These are phyloP conservation scores for Tribolium freemani DNA, from an alignment of 2,888 invertebrate genomes.

Conservation along the genomic window DNA sequence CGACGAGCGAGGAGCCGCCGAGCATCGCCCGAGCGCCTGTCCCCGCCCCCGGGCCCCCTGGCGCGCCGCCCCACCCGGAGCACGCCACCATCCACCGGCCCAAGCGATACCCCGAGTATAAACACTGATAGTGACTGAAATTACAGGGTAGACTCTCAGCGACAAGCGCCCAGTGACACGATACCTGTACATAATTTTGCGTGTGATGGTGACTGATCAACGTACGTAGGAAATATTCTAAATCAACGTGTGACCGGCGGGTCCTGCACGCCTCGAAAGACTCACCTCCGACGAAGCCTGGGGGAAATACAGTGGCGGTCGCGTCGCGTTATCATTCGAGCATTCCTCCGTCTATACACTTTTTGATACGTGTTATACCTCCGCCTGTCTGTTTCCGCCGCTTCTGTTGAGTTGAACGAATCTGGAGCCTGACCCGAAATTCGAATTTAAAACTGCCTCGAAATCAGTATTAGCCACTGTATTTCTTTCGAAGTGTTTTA, in stretches of 20 bases:
- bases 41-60: slow-evolving; percentile 64
- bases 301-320: not conserved
- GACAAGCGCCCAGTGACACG: slow-evolving; percentile 38
- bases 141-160: slow-evolving; percentile 57
- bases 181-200: slow-evolving; percentile 45
- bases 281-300: not conserved
- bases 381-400: not conserved
- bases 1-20: slow-evolving; percentile 71
- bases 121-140: slow-evolving; percentile 76
- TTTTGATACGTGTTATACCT: not conserved
- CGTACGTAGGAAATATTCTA: slow-evolving; percentile 40
- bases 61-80: slow-evolving; percentile 64
- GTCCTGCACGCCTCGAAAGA: not conserved
- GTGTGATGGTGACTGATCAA: slow-evolving; percentile 42
- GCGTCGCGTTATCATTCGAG: not conserved
- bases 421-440: not conserved
- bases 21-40: slow-evolving; percentile 70
- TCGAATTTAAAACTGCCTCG: not conserved
- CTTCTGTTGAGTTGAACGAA: not conserved
- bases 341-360: not conserved
- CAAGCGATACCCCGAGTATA: slow-evolving; percentile 82
- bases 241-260: slow-evolving; percentile 14
- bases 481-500: not conserved
- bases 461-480: not conserved
- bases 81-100: slow-evolving; percentile 72